Percentiles rank a stretch among this genome's conserved stretches.
These are phyloP conservation scores for Campylomormyrus numenius DNA, from an alignment of 2,113 vertebrate genomes.

Conservation along the genomic window DNA sequence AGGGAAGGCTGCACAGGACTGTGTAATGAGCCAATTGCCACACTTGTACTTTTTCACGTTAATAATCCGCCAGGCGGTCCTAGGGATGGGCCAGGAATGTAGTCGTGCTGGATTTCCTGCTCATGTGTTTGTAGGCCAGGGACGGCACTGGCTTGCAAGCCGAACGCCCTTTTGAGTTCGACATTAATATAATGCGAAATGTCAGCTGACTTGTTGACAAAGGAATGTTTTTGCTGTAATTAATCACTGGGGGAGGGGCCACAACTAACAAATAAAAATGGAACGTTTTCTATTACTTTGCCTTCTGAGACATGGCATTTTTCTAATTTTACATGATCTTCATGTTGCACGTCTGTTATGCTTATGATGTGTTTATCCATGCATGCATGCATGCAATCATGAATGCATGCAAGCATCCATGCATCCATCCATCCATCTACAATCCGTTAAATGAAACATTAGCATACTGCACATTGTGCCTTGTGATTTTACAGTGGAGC, in stretches of 20 bases:
- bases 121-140: neutral
- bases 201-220: neutral
- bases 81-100: neutral
- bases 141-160: neutral
- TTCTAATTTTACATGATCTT: neutral
- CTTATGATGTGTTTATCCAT: neutral
- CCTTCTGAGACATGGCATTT: neutral
- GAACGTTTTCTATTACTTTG: neutral
- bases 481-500: neutral
- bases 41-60: neutral
- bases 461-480: neutral
- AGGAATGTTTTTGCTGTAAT: neutral
- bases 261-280: neutral
- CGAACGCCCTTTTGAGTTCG: neutral
- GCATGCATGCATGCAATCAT: neutral
- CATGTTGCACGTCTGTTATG: neutral
- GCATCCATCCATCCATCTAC: neutral
- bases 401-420: neutral
- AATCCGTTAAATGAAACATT: neutral
- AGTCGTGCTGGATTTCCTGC: constrained; percentile 8
- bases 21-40: neutral
- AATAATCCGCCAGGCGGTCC: neutral
- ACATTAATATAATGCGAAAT: neutral
- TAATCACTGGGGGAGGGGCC: neutral
- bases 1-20: neutral